These are phyloP conservation scores for Prorops nasuta DNA, from an alignment of 1,140 invertebrate species.

Conservation along the genomic window DNA sequence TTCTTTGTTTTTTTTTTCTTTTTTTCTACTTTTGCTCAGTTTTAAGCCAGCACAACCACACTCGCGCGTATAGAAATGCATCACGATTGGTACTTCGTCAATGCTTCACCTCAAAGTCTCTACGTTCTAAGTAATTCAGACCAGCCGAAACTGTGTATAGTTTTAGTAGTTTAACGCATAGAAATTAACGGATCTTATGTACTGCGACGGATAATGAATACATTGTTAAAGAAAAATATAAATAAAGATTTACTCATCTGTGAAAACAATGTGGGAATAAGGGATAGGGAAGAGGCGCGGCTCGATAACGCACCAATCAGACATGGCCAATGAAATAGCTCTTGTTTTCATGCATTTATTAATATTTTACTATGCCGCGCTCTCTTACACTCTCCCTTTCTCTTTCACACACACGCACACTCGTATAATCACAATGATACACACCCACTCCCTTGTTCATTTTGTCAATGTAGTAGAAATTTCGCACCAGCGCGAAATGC, in stretches of 20 bases:
- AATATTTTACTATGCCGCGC: neutral
- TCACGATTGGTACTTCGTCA: constrained; percentile 38
- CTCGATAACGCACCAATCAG: constrained; percentile 17
- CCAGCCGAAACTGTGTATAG: constrained; percentile 53
- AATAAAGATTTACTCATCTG: constrained; percentile 39
- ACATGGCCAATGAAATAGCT: constrained; percentile 1
- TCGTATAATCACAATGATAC: neutral
- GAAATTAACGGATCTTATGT: no score
- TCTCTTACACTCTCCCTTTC: constrained; percentile 5
- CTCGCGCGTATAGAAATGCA: constrained; percentile 22
- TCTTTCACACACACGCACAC: no score
- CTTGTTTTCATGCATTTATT: neutral
- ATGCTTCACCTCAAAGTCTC: constrained; percentile 40
- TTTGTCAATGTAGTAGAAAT: constrained; percentile 15
- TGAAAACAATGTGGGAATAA: constrained; percentile 22
- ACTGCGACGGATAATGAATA: constrained; percentile 41
- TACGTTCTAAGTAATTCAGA: constrained; percentile 53
- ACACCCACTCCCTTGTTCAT: constrained; percentile 1
- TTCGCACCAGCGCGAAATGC: constrained; percentile 52
- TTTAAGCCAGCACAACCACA: no score
- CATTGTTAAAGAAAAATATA: constrained; percentile 46
- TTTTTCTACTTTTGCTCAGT: no score
- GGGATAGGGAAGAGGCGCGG: constrained; percentile 12
- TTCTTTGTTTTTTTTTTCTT: no score
- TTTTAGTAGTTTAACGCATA: constrained; percentile 17